Evolutionary conservation across 2,113 vertebrate genomes (phyloP), one percentile per base, ranked within the genome.

Genomic region (Cnemophilus loriae): DNA sequence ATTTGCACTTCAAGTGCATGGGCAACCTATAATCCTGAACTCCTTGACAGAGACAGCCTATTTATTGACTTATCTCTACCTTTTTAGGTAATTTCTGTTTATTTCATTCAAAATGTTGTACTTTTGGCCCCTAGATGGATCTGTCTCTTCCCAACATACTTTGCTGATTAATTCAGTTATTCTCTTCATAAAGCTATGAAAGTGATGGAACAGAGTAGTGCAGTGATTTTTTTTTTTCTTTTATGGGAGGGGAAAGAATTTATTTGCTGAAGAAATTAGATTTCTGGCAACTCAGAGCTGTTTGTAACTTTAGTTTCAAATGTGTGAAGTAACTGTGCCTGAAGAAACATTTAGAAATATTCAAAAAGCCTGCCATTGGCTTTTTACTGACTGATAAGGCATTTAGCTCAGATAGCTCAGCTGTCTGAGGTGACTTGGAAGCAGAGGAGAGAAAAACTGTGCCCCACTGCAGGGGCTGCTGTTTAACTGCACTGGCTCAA

Each of bases 271-370:
- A 96, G 74, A 91, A 91, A 93, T 85, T 7, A 79, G 53, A 85
- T 94, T 96, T 85, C 75, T 97, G 82, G 88, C 93, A 95, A 82
- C 87, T 91, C 37, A 46, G 57, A 96, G 78, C 74, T 93, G 75
- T 85, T 97, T 95, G 70, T 73, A 89, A 88, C 70, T 94, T 91
- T 90, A 74, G 53, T 80, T 96, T 95, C 76, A 90, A 94, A 95
- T 73, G 90, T 97, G 82, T 93, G 90, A 96, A 90, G 46, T 83
- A 94, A 88, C 84, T 95, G 69, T 83, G 90, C 87, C 85, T 92
- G 78, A 93, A 95, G 78, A 95, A 90, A 90, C 61, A 41, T 88
- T 96, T 65, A 92, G 95, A 88, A 93, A 92, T 96, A 73, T 79
- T 92, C 50, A 1, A 76, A 87, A 91, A 91, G 52, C 1, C n/a